Base-by-base conservation (phyloP, 2,888 invertebrate genomes). In the Eurois occulta region DNA sequence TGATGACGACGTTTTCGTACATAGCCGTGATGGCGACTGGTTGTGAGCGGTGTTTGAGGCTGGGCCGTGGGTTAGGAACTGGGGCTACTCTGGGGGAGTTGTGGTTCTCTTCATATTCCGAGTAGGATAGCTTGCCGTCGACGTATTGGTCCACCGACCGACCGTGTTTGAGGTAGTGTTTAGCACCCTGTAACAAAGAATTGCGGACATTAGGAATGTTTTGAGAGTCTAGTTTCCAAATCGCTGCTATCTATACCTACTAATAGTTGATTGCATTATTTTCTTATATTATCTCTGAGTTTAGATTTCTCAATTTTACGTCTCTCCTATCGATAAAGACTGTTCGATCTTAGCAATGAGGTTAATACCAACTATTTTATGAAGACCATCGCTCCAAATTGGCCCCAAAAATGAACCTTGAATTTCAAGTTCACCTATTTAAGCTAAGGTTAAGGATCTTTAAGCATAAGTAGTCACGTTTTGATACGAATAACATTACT, bases 91-190 rank as follows among this genome's bases (percentile, higher is more conserved):
- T 90, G 32, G 95, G 96, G 3, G 96, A 96, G 84, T 93, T 94
- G 91, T 95, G 96, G 84, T 95, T 95, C 88, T 96, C 96, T 80
- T 96, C 96, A 92, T 97, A 97, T 87, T 97, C 98, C 0, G 95
- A 94, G 82, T 96, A 96, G 35, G 96, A 95, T 8, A 96, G 94
- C 87, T 96, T 96, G 97, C 98, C 97, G 93, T 98, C 98, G 35
- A 98, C 98, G 97, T 98, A 98, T 90, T 98, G 98, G 94, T 98
- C 98, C 86, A 98, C 97, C 85, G 98, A 98, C 73, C 98, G 97
- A 64, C 98, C 98, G 94, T 98, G 98, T 88, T 97, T 97, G 91
- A 98, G 95, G 95, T 97, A 97, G 87, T 96, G 95, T 93, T 97
- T 97, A 87, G 95, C 93, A 91, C 97, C 94, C 96, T 96, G 95